These are phyloP conservation scores for Coelinius sp. DNA, from an alignment of 2,888 invertebrate genomes.

Conservation along the genomic window DNA sequence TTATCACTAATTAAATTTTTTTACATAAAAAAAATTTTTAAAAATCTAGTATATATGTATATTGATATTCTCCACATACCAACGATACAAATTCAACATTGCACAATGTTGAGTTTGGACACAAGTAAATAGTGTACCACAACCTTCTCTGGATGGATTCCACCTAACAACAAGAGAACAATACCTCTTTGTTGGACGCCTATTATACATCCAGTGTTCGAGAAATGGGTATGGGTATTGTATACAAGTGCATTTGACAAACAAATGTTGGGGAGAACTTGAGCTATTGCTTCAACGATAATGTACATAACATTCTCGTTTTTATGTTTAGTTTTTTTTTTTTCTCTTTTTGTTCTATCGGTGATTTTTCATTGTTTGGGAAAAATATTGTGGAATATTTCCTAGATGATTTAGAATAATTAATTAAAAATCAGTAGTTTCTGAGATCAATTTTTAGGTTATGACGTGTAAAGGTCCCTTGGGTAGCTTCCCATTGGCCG, in stretches of 20 bases:
- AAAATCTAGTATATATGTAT: slow-evolving; percentile 2
- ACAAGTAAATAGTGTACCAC: slow-evolving; percentile 59
- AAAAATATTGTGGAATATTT: too few species aligned
- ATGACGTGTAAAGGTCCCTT: too few species aligned
- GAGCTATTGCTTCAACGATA: slow-evolving; percentile 20
- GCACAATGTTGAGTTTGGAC: slow-evolving; percentile 62
- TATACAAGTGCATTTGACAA: slow-evolving; percentile 22
- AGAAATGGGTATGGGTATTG: slow-evolving; percentile 19
- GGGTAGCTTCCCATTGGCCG: too few species aligned
- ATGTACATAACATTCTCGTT: background rate
- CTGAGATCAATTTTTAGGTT: too few species aligned
- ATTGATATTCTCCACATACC: background rate
- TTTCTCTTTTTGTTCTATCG: background rate
- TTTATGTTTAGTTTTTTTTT: background rate
- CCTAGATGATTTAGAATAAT: too few species aligned
- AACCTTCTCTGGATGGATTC: slow-evolving; percentile 55
- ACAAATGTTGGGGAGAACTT: slow-evolving; percentile 22
- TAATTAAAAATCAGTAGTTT: too few species aligned
- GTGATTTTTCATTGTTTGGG: background rate
- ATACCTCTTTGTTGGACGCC: slow-evolving; percentile 61
- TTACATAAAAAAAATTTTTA: background rate
- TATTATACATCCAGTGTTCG: slow-evolving; percentile 15
- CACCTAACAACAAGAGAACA: slow-evolving; percentile 53
- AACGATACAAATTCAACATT: slow-evolving; percentile 17
- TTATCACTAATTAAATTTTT: too few species aligned